Evolutionary conservation across 1,140 invertebrate species (phyloP), one percentile per base, ranked within the genome.

Genomic region (Druon quercuslanigerum): DNA sequence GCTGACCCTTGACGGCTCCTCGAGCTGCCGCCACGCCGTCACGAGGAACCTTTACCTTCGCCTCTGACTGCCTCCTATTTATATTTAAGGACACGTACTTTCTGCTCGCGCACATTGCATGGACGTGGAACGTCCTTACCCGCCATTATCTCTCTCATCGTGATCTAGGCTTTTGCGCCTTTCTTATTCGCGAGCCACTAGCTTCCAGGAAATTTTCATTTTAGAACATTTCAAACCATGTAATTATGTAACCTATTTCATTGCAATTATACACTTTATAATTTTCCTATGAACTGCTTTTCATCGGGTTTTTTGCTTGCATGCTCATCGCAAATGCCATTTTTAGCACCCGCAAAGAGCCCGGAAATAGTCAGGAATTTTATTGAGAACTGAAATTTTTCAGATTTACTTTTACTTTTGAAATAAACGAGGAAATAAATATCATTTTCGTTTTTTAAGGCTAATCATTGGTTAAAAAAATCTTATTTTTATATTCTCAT

Each of bases 251-350:
- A 66, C 3, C 25, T 66, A 40, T 46, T 40, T 16, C 60, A 16
- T 16, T 40, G 74, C 75, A 78, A 83, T 74, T 25, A 74, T 46
- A 9, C 71, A 83, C 75, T 75, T 82, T 57, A 77, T 71, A 76
- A 76, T 79, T 84, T 76, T 79, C 81, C 19, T 9, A 50, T 50
- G 14, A 50, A n/a, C 71, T 50, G 14, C 20, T 72, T 72, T 51
- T 57, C 20, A 25, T 57, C 12, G 25, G 25, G 3, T 57, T 54
- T 54, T n/a, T 54, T 9, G 0, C 17, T 46, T 46, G 11, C 4
- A 46, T 46, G 40, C 40, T 46, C 40, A 46, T 11, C 40, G 40
- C 40, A 46, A 46, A 11, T 46, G 4, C 1, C 20, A 25, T 25
- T 25, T 25, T 25, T 25, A 25, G 20, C 20, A 25, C 20, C 20